Evolutionary conservation across 2,888 invertebrate species (phyloP), one percentile per base, ranked within the genome.

Genomic region (Pseudococcus viburni): DNA sequence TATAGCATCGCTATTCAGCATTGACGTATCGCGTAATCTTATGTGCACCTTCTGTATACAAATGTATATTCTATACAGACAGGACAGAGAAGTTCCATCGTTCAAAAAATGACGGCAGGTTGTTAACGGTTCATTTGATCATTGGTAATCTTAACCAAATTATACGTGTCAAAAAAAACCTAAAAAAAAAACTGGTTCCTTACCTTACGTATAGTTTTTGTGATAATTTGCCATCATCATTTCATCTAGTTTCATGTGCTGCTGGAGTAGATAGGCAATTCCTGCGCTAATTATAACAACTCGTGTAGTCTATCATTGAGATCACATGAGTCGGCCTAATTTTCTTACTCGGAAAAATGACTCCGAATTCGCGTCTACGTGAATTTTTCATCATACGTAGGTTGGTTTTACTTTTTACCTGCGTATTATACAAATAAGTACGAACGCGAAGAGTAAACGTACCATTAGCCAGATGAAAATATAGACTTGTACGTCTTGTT

Each of bases 111-210:
- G 42, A 80, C 80, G 80, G 80, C 80, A 80, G 80, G 80, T 80
- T 80, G 80, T 80, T 80, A 80, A 80, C 80, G 80, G 80, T 80
- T 80, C 80, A 80, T 80, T 80, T 80, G 80, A 80, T 80, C 80
- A 80, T 42, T 80, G n/a, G 39, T 80, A 80, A 80, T 80, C 42
- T 39, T 42, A 42, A 80, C 42, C 80, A 80, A 80, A 80, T 80
- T 80, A 80, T 80, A 80, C 42, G 19, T 42, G 80, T 80, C 80
- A 33, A 33, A 33, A 33, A 33, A 33, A 33, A n/a, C n/a, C 3
- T 1, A 33, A 33, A 33, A 80, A 80, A 80, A 33, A 80, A 80
- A 80, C 64, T 64, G 64, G 64, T 64, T 64, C 26, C 26, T 33
- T 33, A 33, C 26, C 26, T 33, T 33, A 33, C 26, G 26, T 33